Evolutionary conservation across 2,888 invertebrate genomes (phyloP).

Genomic region (Pycnomerus fuliginosus): DNA sequence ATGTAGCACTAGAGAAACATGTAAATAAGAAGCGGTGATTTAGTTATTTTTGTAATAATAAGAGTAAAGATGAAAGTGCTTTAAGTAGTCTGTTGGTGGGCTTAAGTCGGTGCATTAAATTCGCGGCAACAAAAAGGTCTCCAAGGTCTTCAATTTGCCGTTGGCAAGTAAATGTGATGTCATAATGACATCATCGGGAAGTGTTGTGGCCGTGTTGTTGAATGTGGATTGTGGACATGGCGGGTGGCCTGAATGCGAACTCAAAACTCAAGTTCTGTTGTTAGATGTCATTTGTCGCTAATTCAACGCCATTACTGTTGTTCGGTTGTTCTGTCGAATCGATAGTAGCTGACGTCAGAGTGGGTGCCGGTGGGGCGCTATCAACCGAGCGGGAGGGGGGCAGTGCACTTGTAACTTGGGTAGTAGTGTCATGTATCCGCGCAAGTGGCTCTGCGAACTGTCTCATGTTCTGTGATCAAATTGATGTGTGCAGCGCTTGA

Average conservation of each 20-base stretch:
- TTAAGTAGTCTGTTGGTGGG: conserved; percentile 2
- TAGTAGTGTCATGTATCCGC: conserved; percentile 55
- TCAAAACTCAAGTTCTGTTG: background rate
- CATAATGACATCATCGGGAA: conserved; percentile 57
- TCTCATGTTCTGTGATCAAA: conserved; percentile 49
- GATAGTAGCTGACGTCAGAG: conserved; percentile 54
- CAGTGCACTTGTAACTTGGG: conserved; percentile 55
- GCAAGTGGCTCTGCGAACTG: conserved; percentile 52
- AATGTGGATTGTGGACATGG: conserved; percentile 24
- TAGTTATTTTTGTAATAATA: too few species aligned
- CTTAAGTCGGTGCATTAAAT: too few species aligned
- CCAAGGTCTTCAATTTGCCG: conserved; percentile 49
- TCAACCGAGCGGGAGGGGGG: conserved; percentile 48
- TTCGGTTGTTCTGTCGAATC: conserved; percentile 50
- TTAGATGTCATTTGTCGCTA: conserved; percentile 32
- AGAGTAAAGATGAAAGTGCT: conserved; percentile 4
- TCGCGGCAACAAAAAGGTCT: conserved; percentile 16
- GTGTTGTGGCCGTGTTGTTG: conserved; percentile 47
- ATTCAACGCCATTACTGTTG: conserved; percentile 48
- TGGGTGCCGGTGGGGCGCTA: conserved; percentile 49
- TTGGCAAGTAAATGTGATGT: conserved; percentile 54
- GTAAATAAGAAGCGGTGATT: too few species aligned
- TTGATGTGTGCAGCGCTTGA: conserved; percentile 47
- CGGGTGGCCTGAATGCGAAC: conserved; percentile 22
- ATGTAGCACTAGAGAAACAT: too few species aligned